phyloP scores from a whole-genome alignment of 92 coral and sea anemone species.

The Zoanthus gigantus region DNA sequence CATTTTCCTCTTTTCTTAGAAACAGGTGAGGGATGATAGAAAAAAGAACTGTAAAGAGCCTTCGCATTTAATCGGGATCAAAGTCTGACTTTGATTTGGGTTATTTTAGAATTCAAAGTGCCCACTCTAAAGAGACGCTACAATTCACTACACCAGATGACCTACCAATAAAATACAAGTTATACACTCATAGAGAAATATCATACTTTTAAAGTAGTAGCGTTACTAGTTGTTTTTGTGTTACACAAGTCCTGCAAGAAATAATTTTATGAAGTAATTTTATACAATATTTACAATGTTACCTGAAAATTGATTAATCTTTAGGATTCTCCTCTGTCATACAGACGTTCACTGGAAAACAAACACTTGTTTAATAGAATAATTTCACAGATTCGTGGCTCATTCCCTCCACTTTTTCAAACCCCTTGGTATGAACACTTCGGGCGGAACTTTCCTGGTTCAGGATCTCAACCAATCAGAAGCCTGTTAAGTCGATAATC shows the following conservation, averaged over 20 bases:
- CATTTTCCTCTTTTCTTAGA: too few species aligned
- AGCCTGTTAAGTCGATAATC: constrained; percentile 17
- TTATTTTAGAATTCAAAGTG: too few species aligned
- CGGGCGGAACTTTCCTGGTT: constrained; percentile 48
- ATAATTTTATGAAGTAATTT: not conserved
- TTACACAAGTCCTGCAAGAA: not conserved
- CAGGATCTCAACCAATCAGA: constrained; percentile 74
- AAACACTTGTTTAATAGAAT: not conserved
- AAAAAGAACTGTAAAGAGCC: too few species aligned
- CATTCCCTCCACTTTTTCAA: constrained; percentile 34
- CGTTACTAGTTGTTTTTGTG: too few species aligned
- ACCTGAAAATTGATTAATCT: not conserved
- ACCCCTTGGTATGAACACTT: not conserved
- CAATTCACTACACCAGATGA: too few species aligned
- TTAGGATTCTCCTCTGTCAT: constrained; percentile 7
- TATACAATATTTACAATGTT: not conserved
- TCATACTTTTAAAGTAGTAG: too few species aligned
- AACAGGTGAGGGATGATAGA: too few species aligned
- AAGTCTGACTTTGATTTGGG: too few species aligned
- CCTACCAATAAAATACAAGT: too few species aligned
- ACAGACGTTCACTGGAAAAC: not conserved
- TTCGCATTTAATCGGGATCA: too few species aligned
- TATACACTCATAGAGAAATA: too few species aligned
- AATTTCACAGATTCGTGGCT: not conserved
- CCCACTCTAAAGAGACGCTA: too few species aligned